Conservation (phyloP, 1,140 invertebrate species). For the Triops longicaudatus region DNA sequence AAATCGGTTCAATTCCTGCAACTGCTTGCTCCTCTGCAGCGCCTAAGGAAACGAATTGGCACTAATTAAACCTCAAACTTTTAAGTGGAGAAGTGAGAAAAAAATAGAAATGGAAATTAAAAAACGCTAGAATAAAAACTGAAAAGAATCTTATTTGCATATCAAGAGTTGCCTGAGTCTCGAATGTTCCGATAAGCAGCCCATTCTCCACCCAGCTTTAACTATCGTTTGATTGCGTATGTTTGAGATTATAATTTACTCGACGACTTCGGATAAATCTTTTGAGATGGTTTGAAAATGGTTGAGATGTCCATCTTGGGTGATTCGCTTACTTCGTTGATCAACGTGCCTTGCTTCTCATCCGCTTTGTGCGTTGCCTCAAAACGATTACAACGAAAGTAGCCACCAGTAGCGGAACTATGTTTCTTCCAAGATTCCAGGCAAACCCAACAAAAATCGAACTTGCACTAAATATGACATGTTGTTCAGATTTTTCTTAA, state of each 20-base stretch:
- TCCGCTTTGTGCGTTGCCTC: constrained; percentile 58
- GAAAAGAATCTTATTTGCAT: no score
- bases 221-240: no score
- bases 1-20: constrained; percentile 52
- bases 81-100: constrained; percentile 12
- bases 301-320: no score
- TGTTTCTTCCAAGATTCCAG: constrained; percentile 66
- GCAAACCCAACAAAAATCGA: constrained; percentile 69
- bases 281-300: no score
- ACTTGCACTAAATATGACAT: constrained; percentile 53
- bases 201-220: no score
- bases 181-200: no score
- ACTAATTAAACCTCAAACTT: constrained; percentile 3
- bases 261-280: neutral
- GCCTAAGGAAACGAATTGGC: neutral
- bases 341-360: constrained; percentile 49
- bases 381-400: constrained; percentile 62
- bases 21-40: constrained; percentile 21
- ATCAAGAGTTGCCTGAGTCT: no score
- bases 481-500: constrained; percentile 19
- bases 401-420: constrained; percentile 60
- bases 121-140: no score
- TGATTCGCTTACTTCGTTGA: constrained; percentile 48
- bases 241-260: neutral
- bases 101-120: neutral